Percentiles rank a stretch among this genome's conserved stretches.
Evolutionary conservation across 2,797 vertebrate species (phyloP).

Genomic region (Labroides dimidiatus): DNA sequence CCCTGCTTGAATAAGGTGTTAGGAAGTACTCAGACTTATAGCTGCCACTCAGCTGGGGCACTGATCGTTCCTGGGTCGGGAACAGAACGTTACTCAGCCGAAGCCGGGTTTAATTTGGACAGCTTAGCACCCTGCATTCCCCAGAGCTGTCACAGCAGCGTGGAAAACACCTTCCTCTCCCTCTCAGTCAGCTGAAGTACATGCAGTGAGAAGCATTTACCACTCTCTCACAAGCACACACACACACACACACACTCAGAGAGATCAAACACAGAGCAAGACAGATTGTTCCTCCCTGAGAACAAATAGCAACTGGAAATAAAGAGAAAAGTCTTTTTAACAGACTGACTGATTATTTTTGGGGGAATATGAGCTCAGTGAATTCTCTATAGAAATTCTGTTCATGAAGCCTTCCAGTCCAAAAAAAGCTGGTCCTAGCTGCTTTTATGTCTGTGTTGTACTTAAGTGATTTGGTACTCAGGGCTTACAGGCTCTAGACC

Average conservation of each 20-base stretch:
- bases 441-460: too few relatives aligned
- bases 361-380: slow-evolving; percentile 2
- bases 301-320: slow-evolving; percentile 27
- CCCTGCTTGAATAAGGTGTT: slow-evolving; percentile 49
- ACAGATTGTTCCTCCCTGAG: slow-evolving; percentile 56
- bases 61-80: slow-evolving; percentile 52
- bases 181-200: slow-evolving; percentile 36
- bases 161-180: slow-evolving; percentile 42
- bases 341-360: slow-evolving; percentile 3
- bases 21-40: slow-evolving; percentile 53
- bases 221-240: slow-evolving; percentile 5
- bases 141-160: slow-evolving; percentile 52
- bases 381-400: neutral
- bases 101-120: slow-evolving; percentile 67
- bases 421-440: too few relatives aligned
- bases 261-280: slow-evolving; percentile 44
- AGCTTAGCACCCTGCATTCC: slow-evolving; percentile 61
- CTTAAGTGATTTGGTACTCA: too few relatives aligned
- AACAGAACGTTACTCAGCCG: slow-evolving; percentile 70
- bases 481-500: too few relatives aligned
- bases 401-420: too few relatives aligned
- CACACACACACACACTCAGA: slow-evolving; percentile 15
- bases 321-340: slow-evolving; percentile 30
- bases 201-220: slow-evolving; percentile 18
- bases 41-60: slow-evolving; percentile 51